Percentiles rank a stretch among this genome's conserved stretches.
These are phyloP conservation scores for Uloborus diversus DNA, from an alignment of 1,140 invertebrate genomes.

Conservation along the genomic window DNA sequence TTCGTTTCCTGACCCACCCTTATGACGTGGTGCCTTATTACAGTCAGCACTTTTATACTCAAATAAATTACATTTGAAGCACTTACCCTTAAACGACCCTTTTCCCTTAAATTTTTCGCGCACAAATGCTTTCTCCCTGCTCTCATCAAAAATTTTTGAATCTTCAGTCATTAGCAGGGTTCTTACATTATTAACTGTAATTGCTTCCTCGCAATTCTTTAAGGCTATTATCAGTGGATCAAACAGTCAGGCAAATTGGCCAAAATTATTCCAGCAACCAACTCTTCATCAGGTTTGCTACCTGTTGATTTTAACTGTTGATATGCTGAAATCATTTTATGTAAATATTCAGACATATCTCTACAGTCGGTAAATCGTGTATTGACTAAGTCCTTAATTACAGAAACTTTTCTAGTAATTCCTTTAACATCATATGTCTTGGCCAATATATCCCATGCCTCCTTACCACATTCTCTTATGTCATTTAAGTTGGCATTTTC, in stretches of 20 bases:
- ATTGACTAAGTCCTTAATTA: not conserved
- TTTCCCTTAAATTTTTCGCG: not conserved
- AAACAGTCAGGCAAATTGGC: constrained; percentile 14
- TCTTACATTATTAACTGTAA: constrained; percentile 6
- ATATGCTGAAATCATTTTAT: constrained; percentile 6
- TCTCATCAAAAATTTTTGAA: not conserved
- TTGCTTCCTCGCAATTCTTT: constrained; percentile 18
- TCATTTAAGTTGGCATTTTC: constrained; percentile 27
- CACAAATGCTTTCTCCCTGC: not conserved
- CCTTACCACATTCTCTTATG: constrained; percentile 9
- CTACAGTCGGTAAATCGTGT: constrained; percentile 3
- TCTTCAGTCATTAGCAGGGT: not conserved
- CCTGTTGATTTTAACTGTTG: constrained; percentile 17
- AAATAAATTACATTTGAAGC: constrained; percentile 3
- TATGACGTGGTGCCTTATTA: not conserved
- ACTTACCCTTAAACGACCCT: not conserved
- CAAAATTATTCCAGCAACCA: constrained; percentile 15
- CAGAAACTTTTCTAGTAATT: not conserved
- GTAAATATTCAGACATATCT: constrained; percentile 11
- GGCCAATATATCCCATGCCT: not conserved
- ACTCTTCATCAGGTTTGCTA: not conserved
- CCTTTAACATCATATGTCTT: not conserved
- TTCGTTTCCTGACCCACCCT: not conserved
- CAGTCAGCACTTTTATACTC: not conserved
- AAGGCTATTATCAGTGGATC: constrained; percentile 7